Evolutionary conservation across 2,113 vertebrate genomes (phyloP), one percentile per base, ranked within the genome.

Genomic region (Sturnus vulgaris): DNA sequence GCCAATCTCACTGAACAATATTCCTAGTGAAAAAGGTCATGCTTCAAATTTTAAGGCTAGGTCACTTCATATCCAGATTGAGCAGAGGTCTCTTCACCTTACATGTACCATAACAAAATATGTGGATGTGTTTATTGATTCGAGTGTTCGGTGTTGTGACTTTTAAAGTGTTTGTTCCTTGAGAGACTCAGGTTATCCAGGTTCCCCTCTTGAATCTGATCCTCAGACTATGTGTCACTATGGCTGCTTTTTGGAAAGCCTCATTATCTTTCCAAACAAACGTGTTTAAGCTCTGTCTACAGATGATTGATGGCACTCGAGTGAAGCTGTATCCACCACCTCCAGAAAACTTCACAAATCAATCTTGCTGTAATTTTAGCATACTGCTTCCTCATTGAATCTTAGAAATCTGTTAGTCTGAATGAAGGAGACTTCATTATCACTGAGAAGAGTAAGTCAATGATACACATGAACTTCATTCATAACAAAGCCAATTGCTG

Each of bases 371-470:
- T 77, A 82, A 72, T 80, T 87, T 86, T 92, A 84, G 42, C 76
- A 64, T 57, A 37, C 59, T 80, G 55, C 56, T 86, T 94, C 72
- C 65, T 60, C 80, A 56, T 7, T 95, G 53, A 83, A 83, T 69
- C 86, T 76, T 70, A 56, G 55, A 75, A 61, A 52, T 39, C 40
- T 76, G 28, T 44, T 68, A 15, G 46, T 56, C 25, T 71, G 63
- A 93, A 89, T 70, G 52, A 92, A 80, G 88, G 66, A 75, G 15
- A 37, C 55, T 91, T 97, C 61, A 73, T 95, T 95, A 82, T 46
- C 56, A 31, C 64, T 47, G 70, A 49, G 76, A 89, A 82, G 55
- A 88, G 50, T 15, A 90, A 71, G 75, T 92, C 88, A 92, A 53
- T 76, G 70, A 35, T 56, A 53, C n/a, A 66, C 53, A 57, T 23